A percentile compares a stretch with the other conserved stretches of the same genome.
Evolutionary conservation across 2,797 vertebrate genomes (phyloP).

Genomic region (Alectoris magna): DNA sequence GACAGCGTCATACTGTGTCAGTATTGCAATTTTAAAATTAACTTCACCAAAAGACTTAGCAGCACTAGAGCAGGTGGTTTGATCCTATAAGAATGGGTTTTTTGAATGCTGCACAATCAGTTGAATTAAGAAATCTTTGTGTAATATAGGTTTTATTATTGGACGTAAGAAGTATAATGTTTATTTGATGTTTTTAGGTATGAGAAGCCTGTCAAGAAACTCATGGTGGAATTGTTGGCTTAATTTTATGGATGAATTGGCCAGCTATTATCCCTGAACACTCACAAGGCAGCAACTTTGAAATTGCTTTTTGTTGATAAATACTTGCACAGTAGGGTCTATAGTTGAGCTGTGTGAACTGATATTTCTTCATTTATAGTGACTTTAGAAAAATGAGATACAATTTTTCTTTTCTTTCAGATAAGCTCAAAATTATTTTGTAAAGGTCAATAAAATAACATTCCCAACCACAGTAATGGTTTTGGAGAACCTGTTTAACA

Average conservation of each 20-base stretch:
- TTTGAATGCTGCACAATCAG: background rate
- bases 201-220: conserved; percentile 13
- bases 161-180: background rate
- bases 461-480: background rate
- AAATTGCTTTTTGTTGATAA: conserved; percentile 60
- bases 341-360: background rate
- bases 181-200: conserved; percentile 14
- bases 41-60: background rate
- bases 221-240: conserved; percentile 27
- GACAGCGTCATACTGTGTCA: background rate
- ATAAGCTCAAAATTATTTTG: background rate
- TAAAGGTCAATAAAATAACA: conserved; percentile 3
- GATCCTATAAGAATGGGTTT: background rate
- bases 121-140: background rate
- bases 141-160: background rate
- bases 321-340: conserved; percentile 26
- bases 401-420: background rate
- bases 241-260: conserved; percentile 63
- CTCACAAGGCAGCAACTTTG: conserved; percentile 23
- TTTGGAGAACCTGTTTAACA: background rate
- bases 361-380: conserved; percentile 28
- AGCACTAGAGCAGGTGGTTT: background rate
- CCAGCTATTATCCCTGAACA: conserved; percentile 19
- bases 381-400: conserved; percentile 25
- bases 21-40: background rate